Conservation (phyloP, 64 coral and sea anemone genomes). For the Exaiptasia diaphana region DNA sequence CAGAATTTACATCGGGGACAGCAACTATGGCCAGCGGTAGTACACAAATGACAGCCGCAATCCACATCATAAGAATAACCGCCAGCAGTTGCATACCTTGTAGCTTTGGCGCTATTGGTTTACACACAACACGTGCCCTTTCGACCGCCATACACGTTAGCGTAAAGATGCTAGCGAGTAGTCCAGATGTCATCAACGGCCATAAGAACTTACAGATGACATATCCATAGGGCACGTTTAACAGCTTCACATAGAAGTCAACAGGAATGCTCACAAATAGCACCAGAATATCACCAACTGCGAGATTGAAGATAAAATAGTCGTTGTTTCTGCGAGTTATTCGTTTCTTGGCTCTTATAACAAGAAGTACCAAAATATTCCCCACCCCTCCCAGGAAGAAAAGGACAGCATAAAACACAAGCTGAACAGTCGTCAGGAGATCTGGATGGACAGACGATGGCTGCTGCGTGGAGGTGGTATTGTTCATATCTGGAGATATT, state of each 20-base stretch:
- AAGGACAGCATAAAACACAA: slow-evolving; percentile 34
- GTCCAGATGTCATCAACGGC: slow-evolving; percentile 74
- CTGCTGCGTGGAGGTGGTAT: not conserved
- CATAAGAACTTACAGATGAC: slow-evolving; percentile 70
- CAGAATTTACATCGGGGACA: slow-evolving; percentile 20
- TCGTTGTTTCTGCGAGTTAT: slow-evolving; percentile 63
- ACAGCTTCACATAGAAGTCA: slow-evolving; percentile 62
- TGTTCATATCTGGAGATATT: too few relatives aligned
- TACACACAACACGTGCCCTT: slow-evolving; percentile 49
- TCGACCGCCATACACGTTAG: slow-evolving; percentile 78
- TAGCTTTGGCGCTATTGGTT: slow-evolving; percentile 36
- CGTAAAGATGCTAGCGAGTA: slow-evolving; percentile 75
- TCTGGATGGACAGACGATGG: not conserved
- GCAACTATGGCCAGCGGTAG: slow-evolving; percentile 56
- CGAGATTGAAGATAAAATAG: slow-evolving; percentile 71
- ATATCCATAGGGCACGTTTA: slow-evolving; percentile 15
- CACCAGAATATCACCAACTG: slow-evolving; percentile 47
- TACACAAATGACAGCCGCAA: slow-evolving; percentile 36
- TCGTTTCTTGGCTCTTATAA: slow-evolving; percentile 59
- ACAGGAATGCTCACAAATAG: slow-evolving; percentile 59
- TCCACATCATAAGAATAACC: slow-evolving; percentile 38
- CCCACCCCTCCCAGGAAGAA: slow-evolving; percentile 61
- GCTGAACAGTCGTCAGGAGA: slow-evolving; percentile 16
- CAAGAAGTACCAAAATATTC: slow-evolving; percentile 63
- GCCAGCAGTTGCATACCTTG: not conserved